Percentiles rank a stretch among this genome's conserved stretches.
These are phyloP conservation scores for Tautogolabrus adspersus DNA, from an alignment of 2,113 vertebrate species.

Conservation along the genomic window DNA sequence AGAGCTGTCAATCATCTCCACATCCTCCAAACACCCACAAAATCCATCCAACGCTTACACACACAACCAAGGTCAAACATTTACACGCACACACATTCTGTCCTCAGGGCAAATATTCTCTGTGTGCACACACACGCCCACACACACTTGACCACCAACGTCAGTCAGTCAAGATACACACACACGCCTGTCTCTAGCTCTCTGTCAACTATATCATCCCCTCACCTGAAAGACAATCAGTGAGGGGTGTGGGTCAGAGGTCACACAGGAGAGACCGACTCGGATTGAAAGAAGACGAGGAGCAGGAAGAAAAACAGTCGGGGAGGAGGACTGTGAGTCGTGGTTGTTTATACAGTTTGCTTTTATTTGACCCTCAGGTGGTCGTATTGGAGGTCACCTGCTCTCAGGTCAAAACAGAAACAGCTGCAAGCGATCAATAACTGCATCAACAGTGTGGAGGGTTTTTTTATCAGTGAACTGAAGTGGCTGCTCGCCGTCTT, in stretches of 20 bases:
- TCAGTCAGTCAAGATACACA: not conserved
- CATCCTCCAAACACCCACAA: not conserved
- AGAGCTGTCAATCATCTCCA: conserved; percentile 55
- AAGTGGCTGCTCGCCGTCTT: too few species aligned
- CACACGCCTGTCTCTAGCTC: not conserved
- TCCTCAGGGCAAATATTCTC: not conserved
- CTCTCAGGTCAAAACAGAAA: not conserved
- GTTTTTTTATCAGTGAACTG: too few species aligned
- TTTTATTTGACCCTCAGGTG: not conserved
- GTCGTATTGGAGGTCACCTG: not conserved
- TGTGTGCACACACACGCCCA: not conserved
- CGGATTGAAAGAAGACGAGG: not conserved
- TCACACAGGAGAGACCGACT: conserved; percentile 18
- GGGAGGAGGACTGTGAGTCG: too few species aligned
- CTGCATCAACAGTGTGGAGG: too few species aligned
- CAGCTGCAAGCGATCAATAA: not conserved
- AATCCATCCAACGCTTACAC: not conserved
- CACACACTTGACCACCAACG: not conserved
- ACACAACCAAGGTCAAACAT: conserved; percentile 23
- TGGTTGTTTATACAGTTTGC: not conserved
- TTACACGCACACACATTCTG: not conserved
- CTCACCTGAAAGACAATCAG: conserved; percentile 1
- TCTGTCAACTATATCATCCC: not conserved
- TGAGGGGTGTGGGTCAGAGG: conserved; percentile 3
- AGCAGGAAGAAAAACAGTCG: not conserved